Percentiles rank a stretch among this genome's conserved stretches.
phyloP scores from a whole-genome alignment of 1,140 invertebrate species.

The Bombus ignitus region DNA sequence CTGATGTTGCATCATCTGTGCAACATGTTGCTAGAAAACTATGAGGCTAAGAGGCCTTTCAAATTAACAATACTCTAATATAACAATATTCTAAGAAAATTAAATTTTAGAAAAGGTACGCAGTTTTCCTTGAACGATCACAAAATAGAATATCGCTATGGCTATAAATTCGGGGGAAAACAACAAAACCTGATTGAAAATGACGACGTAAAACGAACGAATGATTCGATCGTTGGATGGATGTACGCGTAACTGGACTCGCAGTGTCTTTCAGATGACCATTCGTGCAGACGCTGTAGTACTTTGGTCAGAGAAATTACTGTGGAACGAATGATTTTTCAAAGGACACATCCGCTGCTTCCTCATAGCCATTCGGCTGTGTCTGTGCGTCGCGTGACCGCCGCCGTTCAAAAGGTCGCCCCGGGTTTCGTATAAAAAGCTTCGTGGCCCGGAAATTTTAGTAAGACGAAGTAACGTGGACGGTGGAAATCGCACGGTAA shows the following conservation, averaged over 20 bases:
- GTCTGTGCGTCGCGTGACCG: conserved; percentile 48
- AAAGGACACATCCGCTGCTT: conserved; percentile 56
- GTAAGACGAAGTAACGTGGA: conserved; percentile 22
- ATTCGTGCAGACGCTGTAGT: conserved; percentile 51
- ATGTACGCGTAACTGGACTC: neutral
- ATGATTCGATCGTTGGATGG: too few relatives aligned
- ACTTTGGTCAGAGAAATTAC: conserved; percentile 59
- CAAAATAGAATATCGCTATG: too few relatives aligned
- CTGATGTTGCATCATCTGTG: too few relatives aligned
- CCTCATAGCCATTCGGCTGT: conserved; percentile 31
- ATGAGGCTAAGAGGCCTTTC: too few relatives aligned
- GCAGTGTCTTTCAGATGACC: conserved; percentile 27
- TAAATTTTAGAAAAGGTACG: too few relatives aligned
- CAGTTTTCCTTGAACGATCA: too few relatives aligned
- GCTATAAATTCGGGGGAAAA: too few relatives aligned
- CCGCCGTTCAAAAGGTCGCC: conserved; percentile 45
- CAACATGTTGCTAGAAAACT: too few relatives aligned
- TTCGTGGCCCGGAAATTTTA: conserved; percentile 57
- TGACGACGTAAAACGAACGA: too few relatives aligned
- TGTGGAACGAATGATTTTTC: conserved; percentile 53
- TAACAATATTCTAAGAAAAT: too few relatives aligned
- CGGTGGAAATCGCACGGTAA: conserved; percentile 23
- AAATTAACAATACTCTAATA: too few relatives aligned
- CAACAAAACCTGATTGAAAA: too few relatives aligned
- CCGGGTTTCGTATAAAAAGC: conserved; percentile 27